Evolutionary conservation across 2,113 vertebrate genomes (phyloP).

Genomic region (Pardalotus punctatus): DNA sequence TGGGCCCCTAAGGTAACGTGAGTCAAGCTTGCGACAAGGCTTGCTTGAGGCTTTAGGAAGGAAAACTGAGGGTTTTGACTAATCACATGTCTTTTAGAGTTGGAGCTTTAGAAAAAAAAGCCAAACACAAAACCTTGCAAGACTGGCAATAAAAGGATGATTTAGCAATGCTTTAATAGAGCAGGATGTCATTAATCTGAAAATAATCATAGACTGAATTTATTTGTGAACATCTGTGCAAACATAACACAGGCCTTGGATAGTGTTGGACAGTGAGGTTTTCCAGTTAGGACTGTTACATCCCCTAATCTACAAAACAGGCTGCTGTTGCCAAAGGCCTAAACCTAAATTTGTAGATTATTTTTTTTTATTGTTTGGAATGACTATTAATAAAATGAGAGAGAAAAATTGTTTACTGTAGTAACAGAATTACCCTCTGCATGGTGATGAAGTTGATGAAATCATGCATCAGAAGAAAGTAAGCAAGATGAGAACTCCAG

Average conservation of each 20-base stretch:
- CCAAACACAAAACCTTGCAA: not conserved
- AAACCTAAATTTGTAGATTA: conserved; percentile 17
- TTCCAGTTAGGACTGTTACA: not conserved
- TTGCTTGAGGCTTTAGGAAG: not conserved
- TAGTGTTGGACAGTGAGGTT: not conserved
- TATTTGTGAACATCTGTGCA: conserved; percentile 50
- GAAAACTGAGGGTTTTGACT: not conserved
- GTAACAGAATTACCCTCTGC: not conserved
- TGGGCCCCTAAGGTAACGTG: not conserved
- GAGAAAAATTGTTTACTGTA: not conserved
- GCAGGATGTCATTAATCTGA: conserved; percentile 51
- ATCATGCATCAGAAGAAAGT: not conserved
- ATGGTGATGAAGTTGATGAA: not conserved
- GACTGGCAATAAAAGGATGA: conserved; percentile 16
- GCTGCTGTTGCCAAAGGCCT: conserved; percentile 20
- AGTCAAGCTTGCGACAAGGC: not conserved
- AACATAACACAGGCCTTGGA: not conserved
- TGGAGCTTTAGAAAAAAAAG: not conserved
- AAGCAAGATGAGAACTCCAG: not conserved
- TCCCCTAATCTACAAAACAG: not conserved
- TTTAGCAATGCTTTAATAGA: conserved; percentile 28
- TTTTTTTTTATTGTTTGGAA: not conserved
- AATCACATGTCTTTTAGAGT: not conserved
- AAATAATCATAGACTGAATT: conserved; percentile 26
- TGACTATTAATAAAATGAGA: conserved; percentile 25